Conservation (phyloP, 2,888 invertebrate genomes). For the Tromatobia lineatoria region DNA sequence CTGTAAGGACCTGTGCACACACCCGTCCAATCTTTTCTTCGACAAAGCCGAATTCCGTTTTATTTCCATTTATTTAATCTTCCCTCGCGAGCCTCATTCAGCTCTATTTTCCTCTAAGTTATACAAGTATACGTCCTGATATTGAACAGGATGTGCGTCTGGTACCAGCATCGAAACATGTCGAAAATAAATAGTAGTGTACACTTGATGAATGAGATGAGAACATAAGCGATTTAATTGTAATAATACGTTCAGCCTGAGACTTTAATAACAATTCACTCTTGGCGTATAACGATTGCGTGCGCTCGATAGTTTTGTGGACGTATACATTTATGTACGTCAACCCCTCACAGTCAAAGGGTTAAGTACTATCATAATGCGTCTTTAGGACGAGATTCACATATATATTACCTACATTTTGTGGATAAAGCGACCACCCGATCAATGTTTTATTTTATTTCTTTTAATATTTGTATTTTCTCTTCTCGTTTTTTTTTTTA, state of each 20-base stretch:
- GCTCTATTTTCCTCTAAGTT: constrained; percentile 40
- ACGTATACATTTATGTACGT: constrained; percentile 65
- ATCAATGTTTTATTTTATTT: constrained; percentile 36
- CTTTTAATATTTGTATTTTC: constrained; percentile 3
- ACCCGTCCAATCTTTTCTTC: not conserved
- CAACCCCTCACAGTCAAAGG: constrained; percentile 64
- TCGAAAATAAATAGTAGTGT: constrained; percentile 43
- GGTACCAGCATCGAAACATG: constrained; percentile 49
- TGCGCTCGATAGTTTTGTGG: constrained; percentile 70
- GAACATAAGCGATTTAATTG: constrained; percentile 16
- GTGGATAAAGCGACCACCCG: constrained; percentile 46
- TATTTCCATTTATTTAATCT: not conserved
- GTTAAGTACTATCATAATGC: constrained; percentile 65
- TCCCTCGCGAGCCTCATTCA: constrained; percentile 4
- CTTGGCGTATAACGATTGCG: constrained; percentile 67
- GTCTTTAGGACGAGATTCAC: constrained; percentile 63
- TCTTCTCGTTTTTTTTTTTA: constrained; percentile 7
- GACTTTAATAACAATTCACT: constrained; percentile 62
- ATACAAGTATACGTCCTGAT: constrained; percentile 42
- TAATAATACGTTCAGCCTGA: constrained; percentile 48
- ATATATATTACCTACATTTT: constrained; percentile 49
- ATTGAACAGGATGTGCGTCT: constrained; percentile 46
- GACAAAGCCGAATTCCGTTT: not conserved
- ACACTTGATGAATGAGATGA: constrained; percentile 11
- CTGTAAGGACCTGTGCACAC: constrained; percentile 31